Evolutionary conservation across 2,888 invertebrate genomes (phyloP).

Genomic region (Aphodius sticticus): DNA sequence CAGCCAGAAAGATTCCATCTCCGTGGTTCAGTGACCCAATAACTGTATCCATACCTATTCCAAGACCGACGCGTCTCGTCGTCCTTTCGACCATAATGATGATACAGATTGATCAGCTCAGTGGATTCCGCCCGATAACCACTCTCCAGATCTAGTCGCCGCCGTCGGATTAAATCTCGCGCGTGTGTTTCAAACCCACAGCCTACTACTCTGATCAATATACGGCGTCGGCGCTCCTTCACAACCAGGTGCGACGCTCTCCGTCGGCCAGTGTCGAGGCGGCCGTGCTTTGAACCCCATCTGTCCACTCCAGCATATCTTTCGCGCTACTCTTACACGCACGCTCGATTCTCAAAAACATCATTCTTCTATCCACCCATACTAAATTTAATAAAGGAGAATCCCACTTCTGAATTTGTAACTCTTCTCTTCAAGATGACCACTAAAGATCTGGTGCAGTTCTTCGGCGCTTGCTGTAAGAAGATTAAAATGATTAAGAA

Average conservation of each 20-base stretch:
- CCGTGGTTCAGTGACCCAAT: conserved; percentile 14
- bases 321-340: conserved; percentile 28
- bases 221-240: conserved; percentile 43
- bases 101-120: too few relatives aligned
- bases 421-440: conserved; percentile 29
- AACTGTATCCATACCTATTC: background rate
- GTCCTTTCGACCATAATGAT: too few relatives aligned
- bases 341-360: background rate
- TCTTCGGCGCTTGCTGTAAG: conserved; percentile 30
- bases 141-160: background rate
- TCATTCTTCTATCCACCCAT: conserved; percentile 17
- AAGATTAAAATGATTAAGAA: conserved; percentile 33
- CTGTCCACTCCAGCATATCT: conserved; percentile 25
- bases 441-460: conserved; percentile 30
- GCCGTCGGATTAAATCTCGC: conserved; percentile 12
- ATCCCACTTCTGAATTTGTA: conserved; percentile 12
- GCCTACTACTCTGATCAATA: conserved; percentile 44
- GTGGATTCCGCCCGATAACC: conserved; percentile 4
- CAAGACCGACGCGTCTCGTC: too few relatives aligned
- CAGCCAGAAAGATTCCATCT: too few relatives aligned
- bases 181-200: conserved; percentile 23
- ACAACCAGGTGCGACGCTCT: conserved; percentile 33
- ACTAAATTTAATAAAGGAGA: conserved; percentile 18
- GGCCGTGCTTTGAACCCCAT: conserved; percentile 29
- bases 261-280: conserved; percentile 35